phyloP scores from a whole-genome alignment of 2,888 invertebrate genomes.

The Ornithoptera priamus region DNA sequence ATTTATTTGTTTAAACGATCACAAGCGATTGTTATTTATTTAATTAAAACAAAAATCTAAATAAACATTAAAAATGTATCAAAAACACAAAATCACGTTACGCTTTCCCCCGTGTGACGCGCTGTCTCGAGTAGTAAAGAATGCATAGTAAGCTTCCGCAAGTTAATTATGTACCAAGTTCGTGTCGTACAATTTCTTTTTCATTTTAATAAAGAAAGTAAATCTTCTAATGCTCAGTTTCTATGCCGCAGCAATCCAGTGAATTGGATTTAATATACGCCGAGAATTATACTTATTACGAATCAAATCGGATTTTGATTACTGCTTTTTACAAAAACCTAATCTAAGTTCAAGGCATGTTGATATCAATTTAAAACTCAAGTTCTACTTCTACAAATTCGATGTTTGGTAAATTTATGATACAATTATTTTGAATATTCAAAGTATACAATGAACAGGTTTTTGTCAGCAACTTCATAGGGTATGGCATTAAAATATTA shows the following conservation, averaged over 20 bases:
- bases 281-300: conserved; percentile 4
- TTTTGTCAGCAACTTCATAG: background rate
- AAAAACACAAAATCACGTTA: conserved; percentile 25
- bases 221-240: conserved; percentile 17
- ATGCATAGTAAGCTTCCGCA: conserved; percentile 28
- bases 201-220: conserved; percentile 31
- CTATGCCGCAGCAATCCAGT: background rate
- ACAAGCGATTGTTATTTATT: background rate
- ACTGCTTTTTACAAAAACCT: background rate
- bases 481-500: background rate
- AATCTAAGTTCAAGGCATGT: background rate
- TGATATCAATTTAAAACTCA: background rate
- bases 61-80: conserved; percentile 13
- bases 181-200: conserved; percentile 30
- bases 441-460: background rate
- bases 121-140: conserved; percentile 25
- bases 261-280: conserved; percentile 9
- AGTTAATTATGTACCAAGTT: conserved; percentile 28
- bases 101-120: conserved; percentile 26
- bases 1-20: background rate
- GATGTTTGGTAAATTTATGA: background rate
- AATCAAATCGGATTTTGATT: background rate
- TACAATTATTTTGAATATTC: background rate
- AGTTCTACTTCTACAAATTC: background rate
- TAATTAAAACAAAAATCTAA: conserved; percentile 2